Percentiles rank a stretch among this genome's conserved stretches.
Evolutionary conservation across 2,888 invertebrate genomes (phyloP).

Genomic region (Flexamia atlantica): DNA sequence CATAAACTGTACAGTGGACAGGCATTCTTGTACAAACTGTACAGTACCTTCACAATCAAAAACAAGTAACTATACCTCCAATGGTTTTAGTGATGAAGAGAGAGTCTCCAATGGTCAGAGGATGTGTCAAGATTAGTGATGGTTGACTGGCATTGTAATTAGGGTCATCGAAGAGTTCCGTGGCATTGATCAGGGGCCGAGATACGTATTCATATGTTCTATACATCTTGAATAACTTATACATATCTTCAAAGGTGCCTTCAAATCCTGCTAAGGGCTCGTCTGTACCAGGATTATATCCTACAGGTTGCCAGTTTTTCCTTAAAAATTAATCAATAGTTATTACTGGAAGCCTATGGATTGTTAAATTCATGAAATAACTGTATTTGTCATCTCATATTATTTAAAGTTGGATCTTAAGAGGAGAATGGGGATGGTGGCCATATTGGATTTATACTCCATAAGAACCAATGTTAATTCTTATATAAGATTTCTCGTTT

Average conservation of each 20-base stretch:
- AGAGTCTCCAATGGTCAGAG: background rate
- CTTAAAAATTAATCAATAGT: too few relatives aligned
- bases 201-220: background rate
- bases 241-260: background rate
- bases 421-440: too few relatives aligned
- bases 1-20: too few relatives aligned
- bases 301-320: background rate
- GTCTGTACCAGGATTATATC: constrained; percentile 7
- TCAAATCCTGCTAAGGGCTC: background rate
- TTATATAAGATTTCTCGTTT: too few relatives aligned
- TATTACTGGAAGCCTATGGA: too few relatives aligned
- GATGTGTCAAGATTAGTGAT: background rate
- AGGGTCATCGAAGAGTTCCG: background rate
- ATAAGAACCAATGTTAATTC: too few relatives aligned
- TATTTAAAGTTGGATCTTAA: too few relatives aligned
- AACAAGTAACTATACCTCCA: constrained; percentile 7
- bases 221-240: background rate
- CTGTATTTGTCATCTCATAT: too few relatives aligned
- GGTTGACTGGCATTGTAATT: background rate
- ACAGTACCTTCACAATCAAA: too few relatives aligned
- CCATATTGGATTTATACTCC: too few relatives aligned
- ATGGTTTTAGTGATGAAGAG: background rate
- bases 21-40: too few relatives aligned
- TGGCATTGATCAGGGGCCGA: background rate
- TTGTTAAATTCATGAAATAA: too few relatives aligned